Evolutionary conservation across 2,888 invertebrate genomes (phyloP).

Genomic region (Venustoraphidia nigricollis): DNA sequence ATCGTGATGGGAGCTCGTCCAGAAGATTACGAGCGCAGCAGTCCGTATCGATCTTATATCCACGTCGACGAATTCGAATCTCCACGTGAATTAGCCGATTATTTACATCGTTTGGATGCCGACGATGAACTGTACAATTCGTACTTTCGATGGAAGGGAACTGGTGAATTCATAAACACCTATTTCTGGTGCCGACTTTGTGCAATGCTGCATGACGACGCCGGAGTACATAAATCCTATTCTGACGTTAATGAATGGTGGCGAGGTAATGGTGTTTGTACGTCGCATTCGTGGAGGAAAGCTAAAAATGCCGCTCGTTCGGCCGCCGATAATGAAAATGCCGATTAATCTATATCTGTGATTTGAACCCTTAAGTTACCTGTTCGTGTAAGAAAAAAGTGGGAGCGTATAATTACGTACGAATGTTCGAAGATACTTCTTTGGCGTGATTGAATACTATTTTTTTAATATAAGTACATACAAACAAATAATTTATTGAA

Average conservation of each 20-base stretch:
- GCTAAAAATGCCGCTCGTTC: no score
- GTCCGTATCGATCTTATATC: constrained; percentile 83
- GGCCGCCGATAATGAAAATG: no score
- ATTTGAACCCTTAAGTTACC: no score
- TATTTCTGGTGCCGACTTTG: constrained; percentile 88
- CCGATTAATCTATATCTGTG: no score
- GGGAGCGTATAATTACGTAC: no score
- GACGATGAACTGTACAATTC: constrained; percentile 86
- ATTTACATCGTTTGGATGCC: constrained; percentile 67
- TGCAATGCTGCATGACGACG: constrained; percentile 61
- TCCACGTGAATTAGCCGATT: constrained; percentile 73
- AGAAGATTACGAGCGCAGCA: constrained; percentile 74
- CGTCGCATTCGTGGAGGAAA: constrained; percentile 49
- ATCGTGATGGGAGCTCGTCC: constrained; percentile 94
- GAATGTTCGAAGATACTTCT: no score
- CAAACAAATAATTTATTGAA: no score
- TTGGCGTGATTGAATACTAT: no score
- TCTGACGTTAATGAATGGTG: constrained; percentile 86
- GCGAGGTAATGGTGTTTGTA: constrained; percentile 69
- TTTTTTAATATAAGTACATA: no score
- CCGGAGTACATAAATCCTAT: constrained; percentile 41
- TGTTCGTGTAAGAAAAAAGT: no score
- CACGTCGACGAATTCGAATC: constrained; percentile 91
- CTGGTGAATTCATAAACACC: constrained; percentile 92
- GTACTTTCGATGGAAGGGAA: constrained; percentile 78